phyloP scores from a whole-genome alignment of 2,113 vertebrate genomes.

The Pantherophis guttatus region DNA sequence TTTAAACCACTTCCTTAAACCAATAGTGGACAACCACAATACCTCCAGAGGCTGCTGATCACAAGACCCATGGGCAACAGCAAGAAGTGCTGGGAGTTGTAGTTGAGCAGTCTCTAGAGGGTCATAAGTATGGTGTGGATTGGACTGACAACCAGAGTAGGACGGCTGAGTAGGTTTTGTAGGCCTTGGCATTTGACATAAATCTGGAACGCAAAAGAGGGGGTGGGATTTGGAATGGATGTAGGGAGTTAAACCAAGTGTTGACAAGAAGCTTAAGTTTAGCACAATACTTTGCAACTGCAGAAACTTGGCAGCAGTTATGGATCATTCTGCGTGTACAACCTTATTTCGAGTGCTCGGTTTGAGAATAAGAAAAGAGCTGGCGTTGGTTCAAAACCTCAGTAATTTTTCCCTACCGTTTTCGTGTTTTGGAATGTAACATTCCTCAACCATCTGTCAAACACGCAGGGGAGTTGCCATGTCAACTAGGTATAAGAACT shows the following conservation, averaged over 20 bases:
- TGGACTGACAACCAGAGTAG: background rate
- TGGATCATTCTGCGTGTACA: conserved; percentile 31
- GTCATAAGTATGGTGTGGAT: background rate
- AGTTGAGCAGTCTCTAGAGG: background rate
- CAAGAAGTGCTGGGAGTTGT: background rate
- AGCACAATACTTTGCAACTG: background rate
- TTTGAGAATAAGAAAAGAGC: conserved; percentile 3
- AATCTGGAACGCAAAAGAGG: background rate
- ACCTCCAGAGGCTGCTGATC: background rate
- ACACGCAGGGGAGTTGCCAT: conserved; percentile 3
- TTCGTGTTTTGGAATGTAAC: conserved; percentile 28
- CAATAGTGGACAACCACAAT: background rate
- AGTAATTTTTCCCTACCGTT: conserved; percentile 16
- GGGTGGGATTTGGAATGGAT: background rate
- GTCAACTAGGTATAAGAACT: conserved; percentile 30
- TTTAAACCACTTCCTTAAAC: background rate
- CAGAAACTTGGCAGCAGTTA: conserved; percentile 26
- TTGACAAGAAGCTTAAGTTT: conserved; percentile 1
- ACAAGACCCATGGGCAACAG: background rate
- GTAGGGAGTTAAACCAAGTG: background rate
- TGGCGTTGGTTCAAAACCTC: background rate
- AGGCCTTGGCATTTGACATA: background rate
- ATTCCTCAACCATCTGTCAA: background rate
- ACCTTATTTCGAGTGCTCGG: background rate
- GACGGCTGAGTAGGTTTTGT: background rate